Base-by-base conservation (phyloP, 1,140 invertebrate species). In the Cyclina sinensis region DNA sequence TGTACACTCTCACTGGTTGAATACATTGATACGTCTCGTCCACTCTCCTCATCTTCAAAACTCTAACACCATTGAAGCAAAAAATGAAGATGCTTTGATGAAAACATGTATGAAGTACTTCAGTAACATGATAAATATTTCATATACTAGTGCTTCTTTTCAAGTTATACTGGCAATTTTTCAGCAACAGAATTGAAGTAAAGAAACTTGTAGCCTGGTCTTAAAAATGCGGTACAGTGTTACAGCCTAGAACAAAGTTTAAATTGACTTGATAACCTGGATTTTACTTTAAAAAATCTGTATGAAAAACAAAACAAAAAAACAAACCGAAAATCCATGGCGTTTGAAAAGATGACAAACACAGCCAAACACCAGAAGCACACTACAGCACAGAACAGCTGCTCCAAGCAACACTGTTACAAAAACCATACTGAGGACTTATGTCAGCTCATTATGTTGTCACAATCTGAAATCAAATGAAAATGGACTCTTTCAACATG, bases 341-440 rank as follows among this genome's bases (percentile, higher is more conserved):
- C 78, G 59, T 39, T 88, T 88, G 78, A 88, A 88, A 39, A 88
- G 68, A 37, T 88, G 86, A 76, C 86, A 88, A 37, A 88, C 86
- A 82, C 86, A 88, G 14, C 86, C 86, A 59, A 88, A 82, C 65
- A 88, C 78, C 18, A 88, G 68, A 12, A 88, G 35, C 16, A 76
- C 86, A 82, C 86, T 74, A 39, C 86, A 88, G 54, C 86, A 81
- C 4, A 88, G 30, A 9, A 88, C 65, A 57, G 86, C 79, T 32
- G 68, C 78, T 35, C 86, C 79, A 30, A 88, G 57, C 37, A 88
- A 21, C 7, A 57, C 32, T 35, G 59, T 18, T 18, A 48, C 24
- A 59, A 86, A 43, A 7, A 86, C 43, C 81, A 84, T 84, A 21
- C 57, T 81, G 35, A n/a, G 7, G n/a, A 24, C n/a, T 9, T 81